A percentile compares a stretch with the other conserved stretches of the same genome.
These are phyloP conservation scores for Chaetodon auriga DNA, from an alignment of 2,113 vertebrate species.

Conservation along the genomic window DNA sequence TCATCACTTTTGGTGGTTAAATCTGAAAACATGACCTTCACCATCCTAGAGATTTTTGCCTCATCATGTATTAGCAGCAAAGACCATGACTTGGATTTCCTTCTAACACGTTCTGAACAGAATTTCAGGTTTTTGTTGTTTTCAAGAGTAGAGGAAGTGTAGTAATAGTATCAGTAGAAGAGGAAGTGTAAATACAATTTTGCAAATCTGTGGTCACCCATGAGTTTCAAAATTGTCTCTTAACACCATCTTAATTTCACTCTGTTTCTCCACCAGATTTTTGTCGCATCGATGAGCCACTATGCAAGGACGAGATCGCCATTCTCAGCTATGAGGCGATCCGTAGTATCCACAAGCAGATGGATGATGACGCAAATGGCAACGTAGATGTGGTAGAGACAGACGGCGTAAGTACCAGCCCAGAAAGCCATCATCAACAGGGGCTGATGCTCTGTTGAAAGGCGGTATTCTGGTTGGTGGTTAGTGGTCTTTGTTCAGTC, in stretches of 20 bases:
- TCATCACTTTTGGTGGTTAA: neutral
- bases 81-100: neutral
- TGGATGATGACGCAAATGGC: conserved; percentile 98
- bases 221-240: neutral
- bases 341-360: conserved; percentile 96
- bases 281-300: conserved; percentile 90
- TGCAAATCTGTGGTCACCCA: neutral
- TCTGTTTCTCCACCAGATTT: conserved; percentile 86
- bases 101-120: neutral
- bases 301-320: conserved; percentile 91
- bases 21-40: neutral
- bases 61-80: neutral
- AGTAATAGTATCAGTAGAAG: no score
- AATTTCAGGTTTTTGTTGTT: neutral
- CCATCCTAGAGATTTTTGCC: neutral
- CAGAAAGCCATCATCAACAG: neutral
- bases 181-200: neutral
- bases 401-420: conserved; percentile 88
- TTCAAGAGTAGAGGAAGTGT: no score
- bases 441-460: neutral
- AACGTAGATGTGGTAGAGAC: conserved; percentile 95
- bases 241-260: neutral
- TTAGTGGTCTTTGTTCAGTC: neutral
- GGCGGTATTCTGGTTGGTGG: neutral
- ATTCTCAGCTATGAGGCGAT: conserved; percentile 94